These are phyloP conservation scores for Pristionchus japonicus DNA, from an alignment of 2,888 invertebrate species.

Conservation along the genomic window DNA sequence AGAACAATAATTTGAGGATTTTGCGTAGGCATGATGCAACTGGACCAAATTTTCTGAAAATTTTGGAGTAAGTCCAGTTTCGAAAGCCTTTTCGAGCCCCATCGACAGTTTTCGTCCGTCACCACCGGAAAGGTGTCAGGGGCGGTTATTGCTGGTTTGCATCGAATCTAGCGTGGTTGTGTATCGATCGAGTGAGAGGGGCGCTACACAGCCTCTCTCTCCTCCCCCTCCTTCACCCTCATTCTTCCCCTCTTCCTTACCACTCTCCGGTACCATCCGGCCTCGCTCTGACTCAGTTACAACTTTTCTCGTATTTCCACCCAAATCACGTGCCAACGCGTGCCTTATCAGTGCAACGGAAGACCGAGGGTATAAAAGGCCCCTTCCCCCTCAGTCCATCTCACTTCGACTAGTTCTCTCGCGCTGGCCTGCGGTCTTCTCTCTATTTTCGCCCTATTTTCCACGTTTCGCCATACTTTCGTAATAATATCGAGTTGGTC, in stretches of 20 bases:
- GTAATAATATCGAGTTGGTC: background rate
- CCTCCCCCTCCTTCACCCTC: background rate
- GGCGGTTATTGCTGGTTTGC: background rate
- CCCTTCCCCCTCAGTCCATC: background rate
- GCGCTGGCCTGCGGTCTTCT: background rate
- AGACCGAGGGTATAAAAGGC: background rate
- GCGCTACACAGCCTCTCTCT: background rate
- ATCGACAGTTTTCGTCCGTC: background rate
- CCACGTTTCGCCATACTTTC: background rate
- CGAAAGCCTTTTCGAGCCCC: background rate
- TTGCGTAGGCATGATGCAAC: background rate
- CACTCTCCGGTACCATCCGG: background rate
- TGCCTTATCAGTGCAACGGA: background rate
- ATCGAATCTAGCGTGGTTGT: constrained; percentile 27
- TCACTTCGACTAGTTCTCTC: background rate
- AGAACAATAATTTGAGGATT: background rate
- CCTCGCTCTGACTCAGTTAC: background rate
- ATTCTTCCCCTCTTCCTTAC: background rate
- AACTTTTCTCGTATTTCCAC: background rate
- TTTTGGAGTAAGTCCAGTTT: background rate
- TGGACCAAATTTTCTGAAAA: background rate
- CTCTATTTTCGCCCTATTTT: background rate
- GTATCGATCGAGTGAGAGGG: constrained; percentile 40
- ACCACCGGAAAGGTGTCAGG: background rate
- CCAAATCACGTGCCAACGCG: background rate